phyloP scores from a whole-genome alignment of 2,113 vertebrate genomes.

The Vombatus ursinus region DNA sequence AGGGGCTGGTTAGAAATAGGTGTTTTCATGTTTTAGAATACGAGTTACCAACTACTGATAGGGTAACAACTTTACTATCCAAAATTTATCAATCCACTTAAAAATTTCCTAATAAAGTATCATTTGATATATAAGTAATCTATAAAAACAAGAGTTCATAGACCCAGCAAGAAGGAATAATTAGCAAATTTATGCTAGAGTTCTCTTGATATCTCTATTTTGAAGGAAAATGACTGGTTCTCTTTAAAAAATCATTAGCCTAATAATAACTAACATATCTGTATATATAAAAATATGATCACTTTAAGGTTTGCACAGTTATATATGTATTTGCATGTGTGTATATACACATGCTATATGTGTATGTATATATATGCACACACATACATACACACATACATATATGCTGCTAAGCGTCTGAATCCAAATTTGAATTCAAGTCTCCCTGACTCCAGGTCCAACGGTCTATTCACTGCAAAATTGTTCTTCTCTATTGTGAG shows the following conservation, averaged over 20 bases:
- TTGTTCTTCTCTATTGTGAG: neutral
- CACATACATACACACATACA: no score
- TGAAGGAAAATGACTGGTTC: conserved; percentile 11
- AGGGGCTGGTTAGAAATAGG: conserved; percentile 16
- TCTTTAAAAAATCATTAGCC: neutral
- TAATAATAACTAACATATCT: neutral
- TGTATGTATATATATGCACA: no score
- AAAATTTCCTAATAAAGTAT: neutral
- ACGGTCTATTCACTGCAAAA: neutral
- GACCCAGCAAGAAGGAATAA: neutral
- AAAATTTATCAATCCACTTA: conserved; percentile 4
- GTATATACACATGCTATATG: no score
- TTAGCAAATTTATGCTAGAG: conserved; percentile 33
- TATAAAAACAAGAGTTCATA: conserved; percentile 2
- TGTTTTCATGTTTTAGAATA: conserved; percentile 44
- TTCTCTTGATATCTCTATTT: neutral
- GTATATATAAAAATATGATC: neutral
- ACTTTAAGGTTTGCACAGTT: neutral
- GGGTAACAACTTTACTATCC: neutral
- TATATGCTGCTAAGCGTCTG: neutral
- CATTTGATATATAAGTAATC: conserved; percentile 28
- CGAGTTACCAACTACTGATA: conserved; percentile 35
- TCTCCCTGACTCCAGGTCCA: neutral
- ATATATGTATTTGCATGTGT: no score
- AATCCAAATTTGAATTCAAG: neutral